Conservation (phyloP, 2,113 vertebrate species). For the Hassar affinis region DNA sequence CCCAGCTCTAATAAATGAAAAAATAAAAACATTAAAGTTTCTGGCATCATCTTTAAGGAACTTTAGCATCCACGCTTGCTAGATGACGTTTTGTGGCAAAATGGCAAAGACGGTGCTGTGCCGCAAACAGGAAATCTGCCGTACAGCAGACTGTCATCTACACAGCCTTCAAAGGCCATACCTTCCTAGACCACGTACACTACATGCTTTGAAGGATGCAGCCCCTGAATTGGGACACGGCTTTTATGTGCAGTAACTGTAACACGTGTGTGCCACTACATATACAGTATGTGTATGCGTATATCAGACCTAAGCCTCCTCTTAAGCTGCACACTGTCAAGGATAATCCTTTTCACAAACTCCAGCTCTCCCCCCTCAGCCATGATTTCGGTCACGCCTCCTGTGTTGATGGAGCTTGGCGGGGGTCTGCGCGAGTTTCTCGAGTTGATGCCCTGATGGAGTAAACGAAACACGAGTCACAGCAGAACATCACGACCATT, state of each 20-base stretch:
- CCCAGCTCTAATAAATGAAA: no score
- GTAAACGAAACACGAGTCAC: not conserved
- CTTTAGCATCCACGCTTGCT: no score
- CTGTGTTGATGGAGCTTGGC: constrained; percentile 96
- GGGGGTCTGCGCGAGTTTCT: constrained; percentile 92
- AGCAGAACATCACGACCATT: constrained; percentile 46
- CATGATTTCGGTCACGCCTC: constrained; percentile 98
- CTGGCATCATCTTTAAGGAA: no score
- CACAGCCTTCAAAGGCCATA: no score
- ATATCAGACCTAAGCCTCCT: constrained; percentile 82
- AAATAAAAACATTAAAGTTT: no score
- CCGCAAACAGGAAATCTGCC: no score
- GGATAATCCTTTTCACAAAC: constrained; percentile 98
- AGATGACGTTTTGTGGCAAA: no score
- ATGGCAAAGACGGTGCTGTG: no score
- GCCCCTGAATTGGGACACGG: no score
- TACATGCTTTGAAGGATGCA: no score
- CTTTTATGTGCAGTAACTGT: not conserved
- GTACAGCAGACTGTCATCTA: no score
- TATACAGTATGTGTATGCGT: not conserved
- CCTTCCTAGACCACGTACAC: no score
- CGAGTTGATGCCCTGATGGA: constrained; percentile 89
- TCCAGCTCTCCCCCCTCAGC: constrained; percentile 97
- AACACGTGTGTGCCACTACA: not conserved
- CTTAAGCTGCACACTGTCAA: constrained; percentile 97